A percentile compares a stretch with the other conserved stretches of the same genome.
Conservation (phyloP, 2,113 vertebrate genomes). For the Macaca nemestrina region DNA sequence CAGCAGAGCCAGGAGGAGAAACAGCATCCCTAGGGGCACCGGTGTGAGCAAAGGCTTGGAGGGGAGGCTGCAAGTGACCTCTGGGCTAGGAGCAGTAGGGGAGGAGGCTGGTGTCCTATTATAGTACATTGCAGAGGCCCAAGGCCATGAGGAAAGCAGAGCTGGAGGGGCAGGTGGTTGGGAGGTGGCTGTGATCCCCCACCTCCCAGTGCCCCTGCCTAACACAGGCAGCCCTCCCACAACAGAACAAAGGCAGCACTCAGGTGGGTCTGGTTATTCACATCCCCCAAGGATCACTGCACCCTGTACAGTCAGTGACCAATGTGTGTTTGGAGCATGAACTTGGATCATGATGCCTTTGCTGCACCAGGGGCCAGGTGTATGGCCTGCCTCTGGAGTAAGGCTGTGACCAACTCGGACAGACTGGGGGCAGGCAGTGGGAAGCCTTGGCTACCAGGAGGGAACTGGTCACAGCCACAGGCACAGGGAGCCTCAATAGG, state of each 20-base stretch:
- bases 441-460: background rate
- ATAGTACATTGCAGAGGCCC: background rate
- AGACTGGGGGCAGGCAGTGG: background rate
- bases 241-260: background rate
- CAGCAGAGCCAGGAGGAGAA: background rate
- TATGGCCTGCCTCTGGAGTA: background rate
- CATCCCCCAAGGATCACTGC: background rate
- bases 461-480: background rate
- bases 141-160: background rate
- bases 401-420: background rate
- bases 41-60: background rate
- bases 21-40: background rate
- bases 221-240: background rate
- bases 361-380: too few relatives aligned
- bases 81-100: background rate
- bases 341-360: background rate
- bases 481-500: background rate
- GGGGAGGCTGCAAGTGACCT: background rate
- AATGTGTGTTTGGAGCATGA: background rate
- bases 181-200: background rate
- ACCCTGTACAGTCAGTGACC: background rate
- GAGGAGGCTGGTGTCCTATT: background rate
- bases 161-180: background rate
- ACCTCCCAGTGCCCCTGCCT: background rate
- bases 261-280: background rate